Conservation (phyloP, 2,113 vertebrate genomes). For the Carassius carassius region DNA sequence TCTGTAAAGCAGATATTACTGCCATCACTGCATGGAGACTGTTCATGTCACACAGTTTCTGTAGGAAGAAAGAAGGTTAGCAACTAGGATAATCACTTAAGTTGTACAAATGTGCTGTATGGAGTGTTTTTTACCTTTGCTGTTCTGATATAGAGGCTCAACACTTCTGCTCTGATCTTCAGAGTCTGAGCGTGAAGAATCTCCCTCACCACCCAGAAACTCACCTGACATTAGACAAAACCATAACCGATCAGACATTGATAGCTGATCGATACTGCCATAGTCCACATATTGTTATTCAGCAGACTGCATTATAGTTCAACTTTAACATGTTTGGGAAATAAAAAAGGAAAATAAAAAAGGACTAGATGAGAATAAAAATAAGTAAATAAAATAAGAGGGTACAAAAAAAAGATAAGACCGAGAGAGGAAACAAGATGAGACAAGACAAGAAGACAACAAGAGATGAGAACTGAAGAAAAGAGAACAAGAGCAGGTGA, state of each 20-base stretch:
- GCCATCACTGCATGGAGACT: slow-evolving; percentile 98
- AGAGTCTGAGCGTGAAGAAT: slow-evolving; percentile 96
- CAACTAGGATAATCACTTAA: background rate
- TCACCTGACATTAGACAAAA: slow-evolving; percentile 78
- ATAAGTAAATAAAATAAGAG: too few species aligned
- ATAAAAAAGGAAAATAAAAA: too few species aligned
- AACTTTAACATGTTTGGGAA: background rate
- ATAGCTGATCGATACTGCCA: background rate
- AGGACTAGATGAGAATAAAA: too few species aligned
- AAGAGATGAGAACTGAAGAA: too few species aligned
- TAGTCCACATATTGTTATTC: background rate
- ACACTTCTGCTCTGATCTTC: slow-evolving; percentile 97
- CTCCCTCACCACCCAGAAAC: slow-evolving; percentile 98
- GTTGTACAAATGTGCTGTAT: background rate
- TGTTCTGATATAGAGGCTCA: slow-evolving; percentile 98
- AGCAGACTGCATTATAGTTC: background rate
- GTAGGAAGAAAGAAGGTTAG: slow-evolving; percentile 25
- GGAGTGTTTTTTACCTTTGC: slow-evolving; percentile 86
- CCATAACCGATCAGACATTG: background rate
- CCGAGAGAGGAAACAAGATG: too few species aligned
- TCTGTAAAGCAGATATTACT: slow-evolving; percentile 94
- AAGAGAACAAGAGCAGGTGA: too few species aligned
- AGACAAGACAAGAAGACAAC: too few species aligned
- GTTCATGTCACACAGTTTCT: slow-evolving; percentile 98
- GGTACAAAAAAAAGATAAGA: too few species aligned